A percentile compares a stretch with the other conserved stretches of the same genome.
Evolutionary conservation across 2,888 invertebrate genomes (phyloP).

Genomic region (Nebria brevicollis): DNA sequence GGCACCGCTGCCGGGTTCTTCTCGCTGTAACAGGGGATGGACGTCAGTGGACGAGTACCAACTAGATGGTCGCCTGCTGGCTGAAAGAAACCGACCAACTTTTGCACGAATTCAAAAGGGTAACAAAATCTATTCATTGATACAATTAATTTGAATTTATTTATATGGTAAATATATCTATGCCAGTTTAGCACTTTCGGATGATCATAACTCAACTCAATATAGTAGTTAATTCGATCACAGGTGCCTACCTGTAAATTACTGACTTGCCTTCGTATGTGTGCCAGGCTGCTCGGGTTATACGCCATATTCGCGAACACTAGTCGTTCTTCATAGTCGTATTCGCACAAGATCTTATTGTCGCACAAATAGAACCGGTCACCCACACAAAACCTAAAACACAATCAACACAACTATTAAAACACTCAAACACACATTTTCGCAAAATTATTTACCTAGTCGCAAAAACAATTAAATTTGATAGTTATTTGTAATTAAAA

Average conservation of each 20-base stretch:
- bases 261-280: slow-evolving; percentile 86
- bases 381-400: slow-evolving; percentile 89
- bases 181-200: neutral
- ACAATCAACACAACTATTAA: slow-evolving; percentile 50
- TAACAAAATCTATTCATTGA: too few relatives aligned
- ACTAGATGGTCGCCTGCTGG: slow-evolving; percentile 60
- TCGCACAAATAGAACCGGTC: slow-evolving; percentile 93
- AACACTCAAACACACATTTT: slow-evolving; percentile 36
- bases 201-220: neutral
- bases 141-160: too few relatives aligned
- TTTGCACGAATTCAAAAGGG: slow-evolving; percentile 40
- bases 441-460: too few relatives aligned
- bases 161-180: too few relatives aligned
- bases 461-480: too few relatives aligned
- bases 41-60: slow-evolving; percentile 56
- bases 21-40: slow-evolving; percentile 63
- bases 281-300: slow-evolving; percentile 86
- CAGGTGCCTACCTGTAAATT: slow-evolving; percentile 63
- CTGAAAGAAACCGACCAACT: slow-evolving; percentile 61
- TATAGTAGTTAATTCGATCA: slow-evolving; percentile 3
- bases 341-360: slow-evolving; percentile 94
- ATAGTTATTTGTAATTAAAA: too few relatives aligned
- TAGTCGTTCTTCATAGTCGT: slow-evolving; percentile 91
- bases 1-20: slow-evolving; percentile 57
- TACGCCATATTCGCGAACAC: slow-evolving; percentile 91